Base-by-base conservation (phyloP, 2,888 invertebrate species). In the Tinea trinotella region DNA sequence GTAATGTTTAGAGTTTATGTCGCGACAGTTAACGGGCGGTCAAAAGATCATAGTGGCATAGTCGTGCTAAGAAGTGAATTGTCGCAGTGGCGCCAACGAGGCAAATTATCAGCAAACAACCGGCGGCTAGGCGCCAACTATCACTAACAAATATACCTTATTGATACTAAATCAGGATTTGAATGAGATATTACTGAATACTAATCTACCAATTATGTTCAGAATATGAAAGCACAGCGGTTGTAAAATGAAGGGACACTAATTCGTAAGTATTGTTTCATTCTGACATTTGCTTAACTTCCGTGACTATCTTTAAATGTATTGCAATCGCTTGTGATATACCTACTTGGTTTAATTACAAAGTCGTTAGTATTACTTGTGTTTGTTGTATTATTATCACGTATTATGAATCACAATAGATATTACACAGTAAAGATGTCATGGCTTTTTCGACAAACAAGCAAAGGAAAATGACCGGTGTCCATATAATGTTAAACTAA, bases 61-160 rank as follows among this genome's bases (percentile, higher is more conserved):
- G 57, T 50, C 60, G 57, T 49, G 59, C 59, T 59, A 57, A 60
- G 58, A 59, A 60, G 60, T 56, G 58, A 58, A 62, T 59, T 59
- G 59, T 58, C 61, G 20, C 5, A 35, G 52, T 58, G 62, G 61
- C 61, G 62, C 64, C 59, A 57, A 59, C 46, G 13, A 30, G 48
- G 55, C 55, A 52, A 55, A 55, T 55, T 55, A 54, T 52, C 55
- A 52, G 55, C 55, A 52, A 55, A 55, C 55, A 36, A 18, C 52
- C 40, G 40, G 50, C 40, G 55, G 24, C 48, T 17, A 17, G 55
- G 40, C 55, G 52, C 52, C 55, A 12, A 15, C 19, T 4, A 17
- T 3, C 19, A 17, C 15, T 10, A 18, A 18, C 10, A 6, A 13
- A 17, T 46, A 46, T 19, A 46, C 19, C 18, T 46, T 46, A 46